Base-by-base conservation (phyloP, 2,113 vertebrate genomes). In the Psilopsiagon aurifrons region DNA sequence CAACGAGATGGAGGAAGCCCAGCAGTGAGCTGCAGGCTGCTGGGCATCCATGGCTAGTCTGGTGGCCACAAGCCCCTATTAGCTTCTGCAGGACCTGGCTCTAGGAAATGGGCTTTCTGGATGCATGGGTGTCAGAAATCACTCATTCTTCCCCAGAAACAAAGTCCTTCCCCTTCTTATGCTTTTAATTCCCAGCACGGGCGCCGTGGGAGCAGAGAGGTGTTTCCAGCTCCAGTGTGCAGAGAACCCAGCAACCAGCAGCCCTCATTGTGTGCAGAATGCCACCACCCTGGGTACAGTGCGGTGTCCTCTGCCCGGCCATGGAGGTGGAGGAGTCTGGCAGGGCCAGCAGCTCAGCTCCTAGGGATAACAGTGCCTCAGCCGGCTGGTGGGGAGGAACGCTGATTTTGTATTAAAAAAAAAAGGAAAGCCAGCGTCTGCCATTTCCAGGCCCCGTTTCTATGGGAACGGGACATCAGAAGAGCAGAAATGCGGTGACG, bases 51-150 rank as follows among this genome's bases (percentile, higher is more conserved):
- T 3, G 11, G 25, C 55, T 39, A 7, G 1, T 39, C 18, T 66
- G 37, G 54, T 13, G 25, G 37, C 75, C 5, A 4, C 55, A 3
- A 7, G 71, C 39, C 10, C 13, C 3, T 1, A 41, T 31, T 75
- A 59, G 16, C 24, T 25, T 49, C 55, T 67, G 55, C 24, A 54
- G 31, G 19, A 75, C 24, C 28, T 1, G 3, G 33, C 29, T 12
- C 2, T 9, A 28, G 49, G 22, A 44, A 10, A 29, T 0, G 6
- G 55, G 20, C 70, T 88, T 80, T 35, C 39, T 18, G 16, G 44
- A 15, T 0, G 0, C 0, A 0, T 31, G 9, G 1, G 1, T 0
- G 0, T 54, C 0, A 0, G 85, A 80, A 88, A 23, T 82, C 39
- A 18, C 28, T 83, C 0, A 0, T 37, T 67, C 25, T 86, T 90